These are phyloP conservation scores for Melieria crassipennis DNA, from an alignment of 2,888 invertebrate species.

Conservation along the genomic window DNA sequence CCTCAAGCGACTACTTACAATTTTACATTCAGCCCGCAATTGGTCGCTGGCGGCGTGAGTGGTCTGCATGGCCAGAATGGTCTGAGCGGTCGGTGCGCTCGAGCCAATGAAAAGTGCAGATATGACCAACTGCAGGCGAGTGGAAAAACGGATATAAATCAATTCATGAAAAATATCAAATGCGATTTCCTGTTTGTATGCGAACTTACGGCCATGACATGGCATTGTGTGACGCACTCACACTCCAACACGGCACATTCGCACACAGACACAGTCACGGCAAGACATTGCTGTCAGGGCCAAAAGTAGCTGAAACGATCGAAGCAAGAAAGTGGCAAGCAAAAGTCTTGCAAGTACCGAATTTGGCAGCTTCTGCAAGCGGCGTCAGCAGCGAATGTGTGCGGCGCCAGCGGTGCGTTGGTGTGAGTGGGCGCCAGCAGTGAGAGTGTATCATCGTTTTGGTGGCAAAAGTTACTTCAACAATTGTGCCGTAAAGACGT, in stretches of 20 bases:
- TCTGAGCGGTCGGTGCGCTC: too few relatives aligned
- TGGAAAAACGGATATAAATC: conserved; percentile 36
- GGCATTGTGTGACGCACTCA: too few relatives aligned
- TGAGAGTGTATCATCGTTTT: neutral
- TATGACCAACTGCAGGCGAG: conserved; percentile 1
- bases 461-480: conserved; percentile 23
- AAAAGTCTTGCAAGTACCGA: too few relatives aligned
- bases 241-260: too few relatives aligned
- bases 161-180: conserved; percentile 39
- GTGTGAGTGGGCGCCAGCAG: neutral
- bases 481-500: conserved; percentile 30
- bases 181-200: conserved; percentile 33
- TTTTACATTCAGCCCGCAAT: too few relatives aligned
- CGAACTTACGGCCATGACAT: neutral
- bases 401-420: neutral
- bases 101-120: neutral
- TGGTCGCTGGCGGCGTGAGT: too few relatives aligned
- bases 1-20: neutral
- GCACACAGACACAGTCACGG: too few relatives aligned
- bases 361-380: neutral
- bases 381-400: conserved; percentile 4
- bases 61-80: too few relatives aligned
- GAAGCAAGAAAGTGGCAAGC: too few relatives aligned
- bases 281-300: too few relatives aligned
- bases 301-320: too few relatives aligned